Percentiles rank a stretch among this genome's conserved stretches.
Evolutionary conservation across 2,113 vertebrate genomes (phyloP).

Genomic region (Tragelaphus buxtoni): DNA sequence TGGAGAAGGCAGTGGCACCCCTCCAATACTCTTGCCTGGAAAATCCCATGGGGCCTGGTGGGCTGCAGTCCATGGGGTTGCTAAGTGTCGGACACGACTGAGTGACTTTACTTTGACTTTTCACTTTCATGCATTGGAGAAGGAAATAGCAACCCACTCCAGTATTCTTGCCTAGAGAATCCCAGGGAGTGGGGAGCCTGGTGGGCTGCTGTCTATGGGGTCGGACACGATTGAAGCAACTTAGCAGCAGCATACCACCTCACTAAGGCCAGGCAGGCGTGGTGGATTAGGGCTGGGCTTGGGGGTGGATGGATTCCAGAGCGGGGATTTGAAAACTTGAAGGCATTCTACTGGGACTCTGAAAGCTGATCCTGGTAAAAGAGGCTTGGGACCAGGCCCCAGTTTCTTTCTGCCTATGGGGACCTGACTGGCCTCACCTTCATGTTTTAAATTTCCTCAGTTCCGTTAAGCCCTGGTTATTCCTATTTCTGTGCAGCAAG

Average conservation of each 20-base stretch:
- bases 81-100: too few species aligned
- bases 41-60: too few species aligned
- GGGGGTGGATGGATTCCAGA: background rate
- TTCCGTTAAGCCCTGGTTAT: too few species aligned
- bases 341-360: background rate
- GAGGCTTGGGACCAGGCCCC: background rate
- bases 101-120: too few species aligned
- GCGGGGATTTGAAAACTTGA: background rate
- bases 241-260: background rate
- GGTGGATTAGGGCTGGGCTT: background rate
- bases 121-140: too few species aligned
- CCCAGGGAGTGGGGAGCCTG: too few species aligned
- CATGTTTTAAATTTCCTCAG: background rate
- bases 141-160: too few species aligned
- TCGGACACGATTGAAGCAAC: accelerated
- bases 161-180: too few species aligned
- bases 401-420: background rate
- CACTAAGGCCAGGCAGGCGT: background rate
- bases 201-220: too few species aligned
- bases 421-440: background rate
- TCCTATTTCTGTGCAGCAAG: background rate
- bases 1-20: too few species aligned
- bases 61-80: too few species aligned
- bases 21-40: too few species aligned
- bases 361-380: background rate